Conservation (phyloP, 2,113 vertebrate genomes). For the Eulacestoma nigropectus region DNA sequence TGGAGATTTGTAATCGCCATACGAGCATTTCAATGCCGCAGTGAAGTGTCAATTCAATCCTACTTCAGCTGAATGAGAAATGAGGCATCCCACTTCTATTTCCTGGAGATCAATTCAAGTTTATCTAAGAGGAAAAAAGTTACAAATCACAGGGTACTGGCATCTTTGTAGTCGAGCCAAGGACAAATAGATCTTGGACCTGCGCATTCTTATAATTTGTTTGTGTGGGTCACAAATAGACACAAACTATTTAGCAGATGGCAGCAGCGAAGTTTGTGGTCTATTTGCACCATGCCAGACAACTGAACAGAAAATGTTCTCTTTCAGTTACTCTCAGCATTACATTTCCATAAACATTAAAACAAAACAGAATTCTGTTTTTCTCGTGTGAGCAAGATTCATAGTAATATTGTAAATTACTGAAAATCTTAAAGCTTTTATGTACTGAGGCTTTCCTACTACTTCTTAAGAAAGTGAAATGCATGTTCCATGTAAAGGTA, state of each 20-base stretch:
- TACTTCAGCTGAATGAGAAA: background rate
- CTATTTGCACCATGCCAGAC: background rate
- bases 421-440: background rate
- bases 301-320: background rate
- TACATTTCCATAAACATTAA: background rate
- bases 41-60: background rate
- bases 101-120: background rate
- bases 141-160: background rate
- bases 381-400: background rate
- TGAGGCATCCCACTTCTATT: background rate
- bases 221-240: background rate
- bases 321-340: background rate
- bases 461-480: background rate
- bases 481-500: background rate
- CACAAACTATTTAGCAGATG: background rate
- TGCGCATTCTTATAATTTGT: background rate
- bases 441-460: background rate
- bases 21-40: fast-evolving
- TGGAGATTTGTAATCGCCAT: background rate
- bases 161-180: background rate
- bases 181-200: background rate
- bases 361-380: background rate
- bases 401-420: background rate
- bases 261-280: background rate
- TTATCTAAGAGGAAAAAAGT: background rate